Evolutionary conservation across 1,140 invertebrate genomes (phyloP).

Genomic region (Papilio polytes): DNA sequence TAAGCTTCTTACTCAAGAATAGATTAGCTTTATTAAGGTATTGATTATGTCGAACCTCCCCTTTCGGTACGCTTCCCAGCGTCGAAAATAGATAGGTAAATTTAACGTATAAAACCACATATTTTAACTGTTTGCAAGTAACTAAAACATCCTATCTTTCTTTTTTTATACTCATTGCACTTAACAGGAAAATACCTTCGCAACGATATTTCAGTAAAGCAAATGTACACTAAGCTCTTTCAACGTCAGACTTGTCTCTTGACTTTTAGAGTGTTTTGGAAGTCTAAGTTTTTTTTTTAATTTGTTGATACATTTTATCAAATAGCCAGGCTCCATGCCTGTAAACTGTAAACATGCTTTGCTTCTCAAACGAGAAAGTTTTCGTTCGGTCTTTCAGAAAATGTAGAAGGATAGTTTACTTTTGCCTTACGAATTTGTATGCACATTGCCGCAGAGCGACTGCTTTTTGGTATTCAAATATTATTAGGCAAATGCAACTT

Average conservation of each 20-base stretch:
- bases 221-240: background rate
- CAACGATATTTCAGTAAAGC: too few relatives aligned
- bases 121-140: background rate
- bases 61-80: background rate
- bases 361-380: background rate
- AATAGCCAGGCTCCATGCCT: background rate
- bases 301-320: background rate
- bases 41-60: background rate
- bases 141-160: background rate
- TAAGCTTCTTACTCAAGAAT: background rate
- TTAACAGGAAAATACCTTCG: background rate
- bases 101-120: background rate
- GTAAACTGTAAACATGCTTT: background rate
- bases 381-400: background rate
- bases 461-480: background rate
- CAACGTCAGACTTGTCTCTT: background rate
- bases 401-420: background rate
- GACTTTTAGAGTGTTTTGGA: background rate
- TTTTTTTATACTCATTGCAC: background rate
- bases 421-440: background rate
- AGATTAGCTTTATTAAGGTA: constrained; percentile 2
- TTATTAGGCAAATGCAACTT: constrained; percentile 15
- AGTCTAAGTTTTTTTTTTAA: background rate
- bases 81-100: background rate
- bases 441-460: constrained; percentile 9